A percentile compares a stretch with the other conserved stretches of the same genome.
Conservation (phyloP, 2,797 vertebrate species). For the Melopsittacus undulatus region DNA sequence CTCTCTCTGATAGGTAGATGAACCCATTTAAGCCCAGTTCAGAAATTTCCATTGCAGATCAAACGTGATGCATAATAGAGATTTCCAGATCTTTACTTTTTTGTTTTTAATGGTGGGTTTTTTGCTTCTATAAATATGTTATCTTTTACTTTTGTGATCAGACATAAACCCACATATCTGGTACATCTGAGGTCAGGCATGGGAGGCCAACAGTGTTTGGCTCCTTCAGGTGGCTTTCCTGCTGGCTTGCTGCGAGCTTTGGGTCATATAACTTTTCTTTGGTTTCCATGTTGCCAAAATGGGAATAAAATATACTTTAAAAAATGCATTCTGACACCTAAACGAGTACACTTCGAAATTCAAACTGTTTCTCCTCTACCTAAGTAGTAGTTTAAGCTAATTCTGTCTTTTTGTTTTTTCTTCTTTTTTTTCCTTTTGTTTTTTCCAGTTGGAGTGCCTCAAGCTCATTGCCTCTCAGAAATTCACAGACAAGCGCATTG, state of each 20-base stretch:
- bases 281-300: not conserved
- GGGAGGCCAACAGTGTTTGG: not conserved
- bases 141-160: not conserved
- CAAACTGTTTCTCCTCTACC: not conserved
- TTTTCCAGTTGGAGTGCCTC: constrained; percentile 94
- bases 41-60: too few species aligned
- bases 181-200: not conserved
- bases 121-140: not conserved
- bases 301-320: not conserved
- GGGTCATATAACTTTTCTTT: not conserved
- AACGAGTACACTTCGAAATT: not conserved
- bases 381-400: constrained; percentile 44
- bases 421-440: not conserved
- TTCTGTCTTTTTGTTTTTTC: not conserved
- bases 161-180: not conserved
- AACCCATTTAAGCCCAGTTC: too few species aligned
- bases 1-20: too few species aligned
- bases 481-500: constrained; percentile 99
- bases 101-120: not conserved
- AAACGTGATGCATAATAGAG: too few species aligned
- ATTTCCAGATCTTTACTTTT: not conserved
- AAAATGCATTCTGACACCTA: not conserved
- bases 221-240: not conserved
- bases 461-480: constrained; percentile 99
- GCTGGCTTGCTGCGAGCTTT: not conserved